Evolutionary conservation across 53 echinoderm and acorn worm species (phyloP).

Genomic region (Paelopatides confundens): DNA sequence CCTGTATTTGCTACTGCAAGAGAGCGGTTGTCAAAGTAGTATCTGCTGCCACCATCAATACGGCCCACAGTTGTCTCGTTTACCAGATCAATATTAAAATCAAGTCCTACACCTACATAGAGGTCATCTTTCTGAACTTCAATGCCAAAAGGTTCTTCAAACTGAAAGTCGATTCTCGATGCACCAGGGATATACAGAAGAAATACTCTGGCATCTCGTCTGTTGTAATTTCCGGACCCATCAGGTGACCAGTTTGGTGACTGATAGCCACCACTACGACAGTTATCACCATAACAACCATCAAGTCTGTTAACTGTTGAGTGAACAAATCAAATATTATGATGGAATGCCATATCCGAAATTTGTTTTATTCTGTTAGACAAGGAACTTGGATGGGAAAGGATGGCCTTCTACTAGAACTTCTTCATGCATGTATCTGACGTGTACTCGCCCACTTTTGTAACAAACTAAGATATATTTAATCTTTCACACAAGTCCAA

Average conservation of each 20-base stretch:
- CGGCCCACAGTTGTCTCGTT: neutral
- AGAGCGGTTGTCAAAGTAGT: constrained; percentile 40
- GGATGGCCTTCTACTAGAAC: too few relatives aligned
- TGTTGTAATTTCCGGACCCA: constrained; percentile 59
- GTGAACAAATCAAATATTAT: too few relatives aligned
- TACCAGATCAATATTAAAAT: neutral
- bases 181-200: constrained; percentile 86
- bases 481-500: too few relatives aligned
- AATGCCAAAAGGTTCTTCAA: constrained; percentile 63
- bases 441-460: too few relatives aligned
- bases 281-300: constrained; percentile 78
- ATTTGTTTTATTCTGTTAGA: too few relatives aligned
- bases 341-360: too few relatives aligned
- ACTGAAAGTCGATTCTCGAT: constrained; percentile 70
- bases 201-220: constrained; percentile 55
- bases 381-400: too few relatives aligned
- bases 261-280: constrained; percentile 56
- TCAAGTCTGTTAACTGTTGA: constrained; percentile 9
- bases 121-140: constrained; percentile 88
- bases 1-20: neutral
- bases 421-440: too few relatives aligned
- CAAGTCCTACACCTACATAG: constrained; percentile 74
- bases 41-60: neutral
- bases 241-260: constrained; percentile 66
- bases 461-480: too few relatives aligned